phyloP scores from a whole-genome alignment of 2,888 invertebrate species.

The Saturnia pavonia region DNA sequence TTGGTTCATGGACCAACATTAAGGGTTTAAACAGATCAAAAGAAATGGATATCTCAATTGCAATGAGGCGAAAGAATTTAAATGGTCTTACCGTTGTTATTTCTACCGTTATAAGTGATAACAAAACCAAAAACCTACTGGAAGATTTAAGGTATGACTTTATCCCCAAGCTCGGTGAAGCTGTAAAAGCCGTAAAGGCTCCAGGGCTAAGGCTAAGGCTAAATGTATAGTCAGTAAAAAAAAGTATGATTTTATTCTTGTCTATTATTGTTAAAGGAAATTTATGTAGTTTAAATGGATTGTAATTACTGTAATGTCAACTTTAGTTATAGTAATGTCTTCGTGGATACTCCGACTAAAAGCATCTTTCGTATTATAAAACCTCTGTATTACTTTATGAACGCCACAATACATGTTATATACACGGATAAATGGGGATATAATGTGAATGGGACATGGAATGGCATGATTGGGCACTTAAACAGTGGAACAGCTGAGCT shows the following conservation, averaged over 20 bases:
- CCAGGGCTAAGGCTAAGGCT: too few relatives aligned
- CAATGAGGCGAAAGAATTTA: slow-evolving; percentile 55
- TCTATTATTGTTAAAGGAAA: not conserved
- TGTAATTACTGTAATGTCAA: not conserved
- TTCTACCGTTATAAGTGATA: slow-evolving; percentile 42
- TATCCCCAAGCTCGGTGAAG: too few relatives aligned
- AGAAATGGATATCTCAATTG: slow-evolving; percentile 32
- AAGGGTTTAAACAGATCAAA: slow-evolving; percentile 43
- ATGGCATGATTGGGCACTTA: slow-evolving; percentile 59
- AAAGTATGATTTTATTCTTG: not conserved
- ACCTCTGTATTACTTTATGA: slow-evolving; percentile 55
- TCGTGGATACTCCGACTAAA: slow-evolving; percentile 31
- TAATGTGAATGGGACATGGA: slow-evolving; percentile 54
- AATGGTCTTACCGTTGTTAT: slow-evolving; percentile 34
- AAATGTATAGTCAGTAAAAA: too few relatives aligned
- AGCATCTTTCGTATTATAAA: slow-evolving; percentile 41
- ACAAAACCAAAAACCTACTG: slow-evolving; percentile 46
- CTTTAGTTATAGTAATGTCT: slow-evolving; percentile 9
- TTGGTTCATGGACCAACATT: slow-evolving; percentile 50
- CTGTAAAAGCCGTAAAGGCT: too few relatives aligned
- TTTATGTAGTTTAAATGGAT: not conserved
- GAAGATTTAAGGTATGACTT: slow-evolving; percentile 42
- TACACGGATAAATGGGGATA: slow-evolving; percentile 62
- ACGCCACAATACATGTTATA: slow-evolving; percentile 45
- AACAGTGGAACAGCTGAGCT: slow-evolving; percentile 54